Evolutionary conservation across 2,113 vertebrate species (phyloP).

Genomic region (Anoura caudifer): DNA sequence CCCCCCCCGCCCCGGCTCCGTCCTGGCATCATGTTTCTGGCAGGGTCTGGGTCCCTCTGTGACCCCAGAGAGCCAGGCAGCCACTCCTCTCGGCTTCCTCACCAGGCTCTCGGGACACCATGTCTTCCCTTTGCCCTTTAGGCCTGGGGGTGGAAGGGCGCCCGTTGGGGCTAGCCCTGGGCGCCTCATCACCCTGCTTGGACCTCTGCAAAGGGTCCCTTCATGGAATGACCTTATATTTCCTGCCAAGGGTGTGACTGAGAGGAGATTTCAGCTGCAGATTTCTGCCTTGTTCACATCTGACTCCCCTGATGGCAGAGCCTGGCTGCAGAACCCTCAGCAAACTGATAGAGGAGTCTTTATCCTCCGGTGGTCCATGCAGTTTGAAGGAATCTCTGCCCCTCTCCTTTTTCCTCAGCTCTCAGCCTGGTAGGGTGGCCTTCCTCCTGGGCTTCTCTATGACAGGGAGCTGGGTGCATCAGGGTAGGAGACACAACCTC

Average conservation of each 20-base stretch:
- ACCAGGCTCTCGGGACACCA: rapidly evolving
- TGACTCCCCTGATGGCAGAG: neutral
- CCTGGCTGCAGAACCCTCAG: neutral
- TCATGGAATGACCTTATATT: neutral
- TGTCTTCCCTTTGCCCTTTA: neutral
- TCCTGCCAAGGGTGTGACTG: neutral
- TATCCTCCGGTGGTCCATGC: neutral
- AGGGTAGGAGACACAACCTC: neutral
- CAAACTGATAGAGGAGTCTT: neutral
- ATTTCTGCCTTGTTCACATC: neutral
- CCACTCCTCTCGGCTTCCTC: neutral
- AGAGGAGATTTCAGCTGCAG: neutral
- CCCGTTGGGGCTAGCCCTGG: neutral
- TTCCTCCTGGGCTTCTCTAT: neutral
- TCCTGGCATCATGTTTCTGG: neutral
- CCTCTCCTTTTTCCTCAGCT: neutral
- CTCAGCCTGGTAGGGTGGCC: neutral
- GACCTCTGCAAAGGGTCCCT: neutral
- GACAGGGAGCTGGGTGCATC: neutral
- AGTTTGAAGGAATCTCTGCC: neutral
- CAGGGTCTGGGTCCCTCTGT: neutral
- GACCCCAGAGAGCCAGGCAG: neutral
- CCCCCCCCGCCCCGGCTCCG: neutral
- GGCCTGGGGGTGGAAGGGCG: neutral
- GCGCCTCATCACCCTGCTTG: neutral